Conservation (phyloP, 2,113 vertebrate genomes). For the Sigmodon hispidus region DNA sequence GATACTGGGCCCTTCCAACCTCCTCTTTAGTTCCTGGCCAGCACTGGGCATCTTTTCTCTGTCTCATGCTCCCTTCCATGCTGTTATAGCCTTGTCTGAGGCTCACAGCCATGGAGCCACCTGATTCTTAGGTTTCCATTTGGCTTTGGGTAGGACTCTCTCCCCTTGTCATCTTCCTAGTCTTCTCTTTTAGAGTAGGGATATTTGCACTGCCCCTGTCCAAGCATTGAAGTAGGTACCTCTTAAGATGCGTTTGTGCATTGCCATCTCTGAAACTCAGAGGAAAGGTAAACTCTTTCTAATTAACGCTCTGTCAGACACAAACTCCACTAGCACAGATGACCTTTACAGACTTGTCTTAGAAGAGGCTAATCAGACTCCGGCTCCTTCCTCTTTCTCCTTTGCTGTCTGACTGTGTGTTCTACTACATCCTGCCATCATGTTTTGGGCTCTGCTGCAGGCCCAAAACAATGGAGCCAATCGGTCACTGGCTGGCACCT, state of each 20-base stretch:
- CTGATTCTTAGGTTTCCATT: background rate
- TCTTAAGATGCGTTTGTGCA: background rate
- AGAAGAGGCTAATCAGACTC: background rate
- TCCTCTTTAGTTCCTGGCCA: background rate
- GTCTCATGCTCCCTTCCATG: background rate
- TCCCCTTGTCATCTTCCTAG: background rate
- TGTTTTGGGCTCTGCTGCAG: background rate
- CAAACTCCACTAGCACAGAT: background rate
- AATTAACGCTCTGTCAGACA: background rate
- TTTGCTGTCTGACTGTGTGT: background rate
- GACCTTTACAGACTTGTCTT: background rate
- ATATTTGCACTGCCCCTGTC: background rate
- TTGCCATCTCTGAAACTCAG: background rate
- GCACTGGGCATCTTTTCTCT: background rate
- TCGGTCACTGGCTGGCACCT: background rate
- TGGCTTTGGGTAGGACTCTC: background rate
- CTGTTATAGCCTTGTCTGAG: background rate
- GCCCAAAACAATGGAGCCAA: background rate
- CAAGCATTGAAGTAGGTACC: background rate
- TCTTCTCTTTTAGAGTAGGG: no score
- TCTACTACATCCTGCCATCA: background rate
- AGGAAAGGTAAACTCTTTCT: background rate
- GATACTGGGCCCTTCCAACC: background rate
- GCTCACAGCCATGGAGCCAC: background rate
- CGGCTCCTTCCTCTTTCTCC: background rate